Percentiles rank a stretch among this genome's conserved stretches.
Evolutionary conservation across 2,888 invertebrate genomes (phyloP).

Genomic region (Strigamia maritima): DNA sequence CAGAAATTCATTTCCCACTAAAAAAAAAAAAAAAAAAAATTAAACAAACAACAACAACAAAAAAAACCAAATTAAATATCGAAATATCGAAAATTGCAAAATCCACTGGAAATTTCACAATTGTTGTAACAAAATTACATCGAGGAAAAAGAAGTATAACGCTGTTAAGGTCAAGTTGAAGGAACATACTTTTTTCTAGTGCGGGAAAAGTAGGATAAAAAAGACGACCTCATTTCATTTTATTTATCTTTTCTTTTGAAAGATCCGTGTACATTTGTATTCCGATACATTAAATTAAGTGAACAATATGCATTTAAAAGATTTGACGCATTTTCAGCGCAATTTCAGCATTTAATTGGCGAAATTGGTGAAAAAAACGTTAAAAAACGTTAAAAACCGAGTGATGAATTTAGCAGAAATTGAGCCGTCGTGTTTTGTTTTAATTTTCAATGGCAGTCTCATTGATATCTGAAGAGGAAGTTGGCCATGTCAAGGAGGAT

Average conservation of each 20-base stretch:
- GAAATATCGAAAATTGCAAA: too few species aligned
- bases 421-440: neutral
- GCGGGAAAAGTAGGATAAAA: constrained; percentile 24
- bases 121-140: neutral
- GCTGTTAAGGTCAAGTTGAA: constrained; percentile 11
- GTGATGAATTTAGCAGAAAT: neutral
- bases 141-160: neutral
- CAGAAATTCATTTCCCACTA: too few species aligned
- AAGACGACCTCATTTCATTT: constrained; percentile 20
- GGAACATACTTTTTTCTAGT: constrained; percentile 21
- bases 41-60: too few species aligned
- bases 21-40: too few species aligned
- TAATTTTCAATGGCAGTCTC: constrained; percentile 21
- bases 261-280: neutral
- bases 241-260: neutral
- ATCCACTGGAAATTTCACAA: neutral
- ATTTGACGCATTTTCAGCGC: neutral
- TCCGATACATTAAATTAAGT: neutral
- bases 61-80: too few species aligned
- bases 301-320: neutral
- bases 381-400: neutral
- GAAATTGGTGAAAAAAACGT: neutral
- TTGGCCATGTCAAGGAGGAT: constrained; percentile 27
- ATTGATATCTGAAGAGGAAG: constrained; percentile 27
- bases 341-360: neutral